Percentiles rank a stretch among this genome's conserved stretches.
Conservation (phyloP, 2,797 vertebrate genomes). For the Karalla daura region DNA sequence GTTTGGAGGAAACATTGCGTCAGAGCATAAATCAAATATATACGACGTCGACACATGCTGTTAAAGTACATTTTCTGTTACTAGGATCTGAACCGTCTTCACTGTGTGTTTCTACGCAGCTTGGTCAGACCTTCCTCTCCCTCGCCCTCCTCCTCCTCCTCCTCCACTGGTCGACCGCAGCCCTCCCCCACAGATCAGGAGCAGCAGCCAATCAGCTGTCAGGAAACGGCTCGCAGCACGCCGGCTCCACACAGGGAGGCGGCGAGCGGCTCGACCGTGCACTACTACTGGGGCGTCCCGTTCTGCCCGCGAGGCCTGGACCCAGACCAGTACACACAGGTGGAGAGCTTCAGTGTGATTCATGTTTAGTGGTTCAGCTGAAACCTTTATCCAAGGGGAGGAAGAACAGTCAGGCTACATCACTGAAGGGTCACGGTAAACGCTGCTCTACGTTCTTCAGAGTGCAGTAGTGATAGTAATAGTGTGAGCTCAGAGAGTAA, state of each 20-base stretch:
- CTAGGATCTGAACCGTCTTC: too few species aligned
- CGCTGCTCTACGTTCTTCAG: too few species aligned
- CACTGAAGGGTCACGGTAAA: too few species aligned
- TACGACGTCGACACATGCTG: too few species aligned
- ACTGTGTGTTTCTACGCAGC: neutral
- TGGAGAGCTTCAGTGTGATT: constrained; percentile 48
- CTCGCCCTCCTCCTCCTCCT: neutral
- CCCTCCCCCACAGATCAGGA: neutral
- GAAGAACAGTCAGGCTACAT: too few species aligned
- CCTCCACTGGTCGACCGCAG: neutral
- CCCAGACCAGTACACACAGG: constrained; percentile 92
- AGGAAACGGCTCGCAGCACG: constrained; percentile 9
- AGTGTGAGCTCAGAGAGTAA: too few species aligned
- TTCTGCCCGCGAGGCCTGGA: constrained; percentile 93
- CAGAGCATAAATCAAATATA: too few species aligned
- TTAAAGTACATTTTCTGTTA: too few species aligned
- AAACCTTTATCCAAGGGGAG: too few species aligned
- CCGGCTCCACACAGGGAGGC: neutral
- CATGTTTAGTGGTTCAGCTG: too few species aligned
- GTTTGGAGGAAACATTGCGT: too few species aligned
- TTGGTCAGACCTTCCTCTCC: neutral
- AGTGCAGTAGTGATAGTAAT: too few species aligned
- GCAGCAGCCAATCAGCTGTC: neutral
- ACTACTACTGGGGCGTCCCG: constrained; percentile 97
- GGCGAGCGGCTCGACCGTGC: constrained; percentile 70